Percentiles rank a stretch among this genome's conserved stretches.
Conservation (phyloP, 2,888 invertebrate species). For the Acronicta aceris region DNA sequence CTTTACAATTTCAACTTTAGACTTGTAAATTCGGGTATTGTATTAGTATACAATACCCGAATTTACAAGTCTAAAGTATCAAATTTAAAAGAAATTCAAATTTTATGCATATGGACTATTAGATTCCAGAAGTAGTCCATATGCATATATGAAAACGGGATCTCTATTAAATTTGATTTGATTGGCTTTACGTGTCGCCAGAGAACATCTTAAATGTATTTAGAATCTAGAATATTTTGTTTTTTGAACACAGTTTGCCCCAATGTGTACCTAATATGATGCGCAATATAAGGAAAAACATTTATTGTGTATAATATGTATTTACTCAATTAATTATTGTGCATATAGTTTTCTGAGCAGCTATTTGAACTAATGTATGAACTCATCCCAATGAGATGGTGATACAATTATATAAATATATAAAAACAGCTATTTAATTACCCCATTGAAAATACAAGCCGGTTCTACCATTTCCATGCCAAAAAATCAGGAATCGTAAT, state of each 20-base stretch:
- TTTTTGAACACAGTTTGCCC: constrained; percentile 1
- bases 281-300: constrained; percentile 20
- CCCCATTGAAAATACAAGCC: constrained; percentile 33
- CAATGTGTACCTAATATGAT: background rate
- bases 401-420: background rate
- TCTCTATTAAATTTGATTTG: too few relatives aligned
- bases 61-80: too few relatives aligned
- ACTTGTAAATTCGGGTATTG: too few relatives aligned
- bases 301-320: constrained; percentile 6
- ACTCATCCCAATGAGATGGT: constrained; percentile 9
- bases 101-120: too few relatives aligned
- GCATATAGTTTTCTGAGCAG: constrained; percentile 7
- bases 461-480: constrained; percentile 43
- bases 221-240: background rate
- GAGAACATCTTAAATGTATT: too few relatives aligned
- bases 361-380: constrained; percentile 15
- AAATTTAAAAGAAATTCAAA: too few relatives aligned
- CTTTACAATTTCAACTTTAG: too few relatives aligned
- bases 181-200: too few relatives aligned
- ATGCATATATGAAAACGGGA: too few relatives aligned
- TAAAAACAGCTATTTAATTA: constrained; percentile 7
- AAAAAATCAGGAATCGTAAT: constrained; percentile 48
- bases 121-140: too few relatives aligned
- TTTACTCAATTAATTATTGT: constrained; percentile 19
- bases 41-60: too few relatives aligned